Base-by-base conservation (phyloP, 2,888 invertebrate genomes). In the Drosophila tripunctata region DNA sequence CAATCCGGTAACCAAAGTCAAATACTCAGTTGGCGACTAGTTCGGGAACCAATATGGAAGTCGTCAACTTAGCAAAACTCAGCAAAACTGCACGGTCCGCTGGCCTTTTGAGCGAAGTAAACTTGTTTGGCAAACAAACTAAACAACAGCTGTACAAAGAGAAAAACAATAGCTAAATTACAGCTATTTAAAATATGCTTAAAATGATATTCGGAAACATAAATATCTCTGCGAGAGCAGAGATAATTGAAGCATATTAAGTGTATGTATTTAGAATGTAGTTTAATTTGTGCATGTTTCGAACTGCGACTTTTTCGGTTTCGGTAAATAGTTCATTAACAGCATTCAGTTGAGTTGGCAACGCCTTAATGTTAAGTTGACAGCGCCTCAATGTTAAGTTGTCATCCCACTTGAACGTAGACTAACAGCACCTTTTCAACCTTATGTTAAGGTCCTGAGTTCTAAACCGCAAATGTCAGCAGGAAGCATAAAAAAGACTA, bases 91-190 rank as follows among this genome's bases (percentile, higher is more conserved):
- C 78, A 74, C 65, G 73, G 61, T 69, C 36, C 47, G 75, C 55
- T 74, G 65, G 61, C 60, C 61, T 58, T 73, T 73, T 24, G 43
- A 38, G 50, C 40, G 38, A 24, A 40, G 10, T 27, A 56, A 74
- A 74, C 74, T 76, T 76, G 74, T 76, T 75, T 75, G 57, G 10
- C 56, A 60, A 71, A 70, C 67, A 54, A 62, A 51, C 31, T 15
- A 55, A 31, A 35, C 35, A 54, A 48, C 14, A 40, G 47, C 52
- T 67, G 45, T 54, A 45, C 27, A 64, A 57, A 24, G 21, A 12
- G 22, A 1, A 15, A 12, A 21, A 38, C n/a, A 21, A 7, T 63
- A 21, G 17, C 15, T 15, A 33, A 57, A 57, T 57, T 71, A 63
- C 69, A 71, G 24, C 27, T 57, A 63, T 57, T 74, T 57, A 5